These are phyloP conservation scores for Mercenaria mercenaria DNA, from an alignment of 1,140 invertebrate species.

Conservation along the genomic window DNA sequence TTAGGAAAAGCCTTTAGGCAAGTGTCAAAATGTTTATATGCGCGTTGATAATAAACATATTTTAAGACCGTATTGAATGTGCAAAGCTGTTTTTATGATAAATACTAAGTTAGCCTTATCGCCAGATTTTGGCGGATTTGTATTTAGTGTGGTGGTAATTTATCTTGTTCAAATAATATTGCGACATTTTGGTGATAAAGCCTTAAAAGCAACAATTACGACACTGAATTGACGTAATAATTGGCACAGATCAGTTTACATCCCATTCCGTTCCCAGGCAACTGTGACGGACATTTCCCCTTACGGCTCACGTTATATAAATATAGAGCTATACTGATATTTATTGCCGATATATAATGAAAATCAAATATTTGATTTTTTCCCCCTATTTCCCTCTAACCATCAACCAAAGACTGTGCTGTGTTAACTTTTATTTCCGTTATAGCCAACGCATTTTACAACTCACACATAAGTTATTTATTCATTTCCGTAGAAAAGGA, in stretches of 20 bases:
- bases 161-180: constrained; percentile 16
- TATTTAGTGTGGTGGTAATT: not conserved
- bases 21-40: constrained; percentile 16
- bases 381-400: not conserved
- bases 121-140: not conserved
- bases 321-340: not conserved
- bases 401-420: no score
- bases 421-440: not conserved
- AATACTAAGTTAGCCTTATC: not conserved
- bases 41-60: constrained; percentile 12
- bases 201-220: constrained; percentile 2
- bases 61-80: not conserved
- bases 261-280: not conserved
- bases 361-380: constrained; percentile 25
- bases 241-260: not conserved
- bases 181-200: not conserved
- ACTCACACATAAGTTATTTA: no score
- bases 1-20: not conserved
- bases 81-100: not conserved
- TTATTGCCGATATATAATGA: not conserved
- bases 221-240: constrained; percentile 4
- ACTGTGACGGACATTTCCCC: not conserved
- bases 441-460: no score
- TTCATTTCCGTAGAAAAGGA: no score
- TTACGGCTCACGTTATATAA: not conserved